Base-by-base conservation (phyloP, 2,113 vertebrate species). In the Gymnogyps californianus region DNA sequence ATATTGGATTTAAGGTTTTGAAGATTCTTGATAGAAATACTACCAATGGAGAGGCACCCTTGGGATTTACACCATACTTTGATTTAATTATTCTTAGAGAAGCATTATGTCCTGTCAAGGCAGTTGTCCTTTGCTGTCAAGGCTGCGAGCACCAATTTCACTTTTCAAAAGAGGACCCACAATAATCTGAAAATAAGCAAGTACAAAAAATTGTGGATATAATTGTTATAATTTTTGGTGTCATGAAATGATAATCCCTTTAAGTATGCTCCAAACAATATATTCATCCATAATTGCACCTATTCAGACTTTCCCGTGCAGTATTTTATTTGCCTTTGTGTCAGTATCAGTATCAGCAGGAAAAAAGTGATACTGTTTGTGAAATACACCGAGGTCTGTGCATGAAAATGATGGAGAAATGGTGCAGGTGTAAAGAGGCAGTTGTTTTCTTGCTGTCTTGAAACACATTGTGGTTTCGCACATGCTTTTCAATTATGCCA, bases 61-160 rank as follows among this genome's bases (percentile, higher is more conserved):
- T 70, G 95, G 95, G 97, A 97, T 97, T 97, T 95, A 95, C 79
- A 86, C 94, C 94, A 51, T 3, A 1, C 51, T 95, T 88, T 83
- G 97, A 89, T 96, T 98, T 98, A 98, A 97, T 97, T 98, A 96
- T 96, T 93, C 80, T 72, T 80, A 82, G 83, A 77, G 80, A 90
- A 95, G 72, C 93, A 18, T 84, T 84, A 18, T 95, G 95, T 91
- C 90, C 96, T 96, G 88, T 87, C 93, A 77, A 78, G 91, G 62
- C 36, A 5, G 91, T 97, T 94, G 98, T 97, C 98, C 98, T 98
- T 97, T 87, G 66, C 97, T 98, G 97, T 97, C 98, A 97, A 46
- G 85, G 74, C 93, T 65, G 74, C 42, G 51, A 87, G 89, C 72
- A 47, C 93, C 91, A 64, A 92, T 96, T 93, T 74, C 62, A 26